Conservation (phyloP, 2,113 vertebrate species). For the Semnornis frantzii region DNA sequence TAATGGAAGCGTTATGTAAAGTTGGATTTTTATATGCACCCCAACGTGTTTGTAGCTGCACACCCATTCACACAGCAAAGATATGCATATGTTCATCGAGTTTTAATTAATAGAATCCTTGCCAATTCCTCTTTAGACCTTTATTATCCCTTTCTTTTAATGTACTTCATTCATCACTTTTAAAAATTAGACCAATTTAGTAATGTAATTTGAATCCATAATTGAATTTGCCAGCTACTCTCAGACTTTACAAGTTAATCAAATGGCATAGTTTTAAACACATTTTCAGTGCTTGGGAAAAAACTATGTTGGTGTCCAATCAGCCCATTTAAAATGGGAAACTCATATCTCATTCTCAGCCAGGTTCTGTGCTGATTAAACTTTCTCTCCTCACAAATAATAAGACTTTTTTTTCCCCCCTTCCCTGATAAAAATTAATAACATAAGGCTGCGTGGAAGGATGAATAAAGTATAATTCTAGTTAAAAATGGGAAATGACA, state of each 20-base stretch:
- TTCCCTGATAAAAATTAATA: constrained; percentile 60
- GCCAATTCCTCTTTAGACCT: constrained; percentile 49
- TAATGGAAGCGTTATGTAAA: not conserved
- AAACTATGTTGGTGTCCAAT: constrained; percentile 4
- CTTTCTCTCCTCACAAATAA: constrained; percentile 39
- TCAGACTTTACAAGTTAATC: constrained; percentile 75
- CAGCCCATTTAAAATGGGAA: constrained; percentile 28
- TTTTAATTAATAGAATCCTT: constrained; percentile 57
- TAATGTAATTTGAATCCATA: constrained; percentile 78
- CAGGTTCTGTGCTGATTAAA: constrained; percentile 57
- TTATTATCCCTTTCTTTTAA: constrained; percentile 56
- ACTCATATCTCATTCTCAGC: not conserved
- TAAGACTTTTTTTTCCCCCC: not conserved
- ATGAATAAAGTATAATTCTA: constrained; percentile 66
- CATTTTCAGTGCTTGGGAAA: constrained; percentile 31
- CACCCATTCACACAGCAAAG: not conserved
- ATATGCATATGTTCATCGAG: not conserved
- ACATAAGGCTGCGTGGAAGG: constrained; percentile 44
- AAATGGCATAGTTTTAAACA: constrained; percentile 64
- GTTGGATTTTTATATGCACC: not conserved
- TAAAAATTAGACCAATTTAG: constrained; percentile 79
- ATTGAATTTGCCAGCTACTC: constrained; percentile 77
- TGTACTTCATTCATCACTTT: constrained; percentile 76
- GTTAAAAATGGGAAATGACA: constrained; percentile 71
- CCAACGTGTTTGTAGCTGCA: not conserved